phyloP scores from a whole-genome alignment of 2,113 vertebrate species.

The Syrrhaptes paradoxus region DNA sequence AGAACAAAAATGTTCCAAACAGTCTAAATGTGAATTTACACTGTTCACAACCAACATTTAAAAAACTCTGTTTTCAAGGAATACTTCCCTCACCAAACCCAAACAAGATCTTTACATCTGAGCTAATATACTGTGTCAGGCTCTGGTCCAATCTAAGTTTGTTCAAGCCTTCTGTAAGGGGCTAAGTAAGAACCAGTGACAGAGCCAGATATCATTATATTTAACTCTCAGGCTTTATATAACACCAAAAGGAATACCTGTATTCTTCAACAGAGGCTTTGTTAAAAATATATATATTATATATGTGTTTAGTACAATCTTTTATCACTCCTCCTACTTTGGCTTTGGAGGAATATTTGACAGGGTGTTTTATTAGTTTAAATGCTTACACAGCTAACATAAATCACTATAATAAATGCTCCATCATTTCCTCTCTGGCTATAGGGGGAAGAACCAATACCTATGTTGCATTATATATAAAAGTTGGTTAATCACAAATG shows the following conservation, averaged over 20 bases:
- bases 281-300: background rate
- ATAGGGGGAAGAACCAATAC: background rate
- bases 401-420: slow-evolving; percentile 32
- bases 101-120: background rate
- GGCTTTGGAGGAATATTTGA: background rate
- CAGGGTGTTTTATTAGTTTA: slow-evolving; percentile 23
- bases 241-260: slow-evolving; percentile 24
- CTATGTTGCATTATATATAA: background rate
- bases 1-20: background rate
- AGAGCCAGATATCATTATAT: background rate
- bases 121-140: background rate
- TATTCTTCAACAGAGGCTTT: background rate
- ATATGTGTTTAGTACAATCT: background rate
- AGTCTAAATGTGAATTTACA: background rate
- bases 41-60: background rate
- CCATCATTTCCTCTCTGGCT: background rate
- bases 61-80: background rate
- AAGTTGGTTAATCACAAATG: background rate
- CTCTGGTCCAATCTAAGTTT: background rate
- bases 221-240: background rate
- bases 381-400: background rate
- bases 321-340: background rate
- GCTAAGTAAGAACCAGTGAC: background rate
- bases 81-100: background rate
- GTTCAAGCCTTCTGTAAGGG: background rate